Percentiles rank a stretch among this genome's conserved stretches.
These are phyloP conservation scores for Coelinius sp. DNA, from an alignment of 2,888 invertebrate species.

Conservation along the genomic window DNA sequence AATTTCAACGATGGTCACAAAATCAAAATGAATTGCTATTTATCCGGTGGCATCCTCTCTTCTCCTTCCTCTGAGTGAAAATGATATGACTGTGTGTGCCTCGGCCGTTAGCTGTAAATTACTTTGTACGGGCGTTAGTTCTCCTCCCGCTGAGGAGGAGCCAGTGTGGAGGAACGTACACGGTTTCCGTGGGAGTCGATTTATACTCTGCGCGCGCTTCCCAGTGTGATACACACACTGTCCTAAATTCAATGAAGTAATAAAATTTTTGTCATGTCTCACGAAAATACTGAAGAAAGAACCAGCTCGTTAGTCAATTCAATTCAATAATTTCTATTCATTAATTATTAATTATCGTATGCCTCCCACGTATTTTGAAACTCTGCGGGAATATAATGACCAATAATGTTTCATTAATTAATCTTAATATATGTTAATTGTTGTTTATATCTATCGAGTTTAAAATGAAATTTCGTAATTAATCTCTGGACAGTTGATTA, in stretches of 20 bases:
- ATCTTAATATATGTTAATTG: not conserved
- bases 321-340: not conserved
- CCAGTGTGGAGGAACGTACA: conserved; percentile 12
- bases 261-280: conserved; percentile 11
- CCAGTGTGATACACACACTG: conserved; percentile 1
- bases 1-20: not conserved
- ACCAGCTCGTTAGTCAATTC: not conserved
- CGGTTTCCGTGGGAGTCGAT: conserved; percentile 35
- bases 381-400: not conserved
- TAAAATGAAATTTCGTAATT: conserved; percentile 9
- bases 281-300: conserved; percentile 8
- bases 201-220: conserved; percentile 36
- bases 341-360: not conserved
- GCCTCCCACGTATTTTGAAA: not conserved
- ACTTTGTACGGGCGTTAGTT: conserved; percentile 33
- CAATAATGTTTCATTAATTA: conserved; percentile 3
- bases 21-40: conserved; percentile 17
- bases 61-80: conserved; percentile 2
- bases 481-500: conserved; percentile 3
- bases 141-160: conserved; percentile 35
- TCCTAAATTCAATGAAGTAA: conserved; percentile 7
- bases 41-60: conserved; percentile 10
- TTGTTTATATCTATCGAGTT: not conserved
- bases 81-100: conserved; percentile 23
- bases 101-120: conserved; percentile 36